Conservation (phyloP, 2,797 vertebrate genomes). For the Rhinatrema bivittatum region DNA sequence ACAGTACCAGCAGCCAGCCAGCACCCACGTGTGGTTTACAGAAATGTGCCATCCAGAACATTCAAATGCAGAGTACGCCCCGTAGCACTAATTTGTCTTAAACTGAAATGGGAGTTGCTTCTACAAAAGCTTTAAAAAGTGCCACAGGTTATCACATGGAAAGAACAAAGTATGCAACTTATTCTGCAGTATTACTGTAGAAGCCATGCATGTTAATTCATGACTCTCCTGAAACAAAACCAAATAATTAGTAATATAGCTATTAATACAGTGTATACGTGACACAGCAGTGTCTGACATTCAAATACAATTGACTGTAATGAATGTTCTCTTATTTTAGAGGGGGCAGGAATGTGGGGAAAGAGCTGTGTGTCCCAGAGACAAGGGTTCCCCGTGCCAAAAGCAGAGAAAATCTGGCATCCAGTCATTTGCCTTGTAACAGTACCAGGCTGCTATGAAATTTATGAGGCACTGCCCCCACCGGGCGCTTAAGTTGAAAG, state of each 20-base stretch:
- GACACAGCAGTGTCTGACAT: not conserved
- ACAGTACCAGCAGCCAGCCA: no score
- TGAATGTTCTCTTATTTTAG: no score
- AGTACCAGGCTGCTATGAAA: conserved; percentile 7
- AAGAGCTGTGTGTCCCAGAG: no score
- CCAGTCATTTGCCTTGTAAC: conserved; percentile 6
- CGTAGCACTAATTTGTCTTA: conserved; percentile 18
- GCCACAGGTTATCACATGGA: conserved; percentile 17
- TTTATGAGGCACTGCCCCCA: not conserved
- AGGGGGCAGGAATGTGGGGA: no score
- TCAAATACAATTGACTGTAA: no score
- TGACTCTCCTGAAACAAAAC: conserved; percentile 21
- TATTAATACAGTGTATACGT: not conserved
- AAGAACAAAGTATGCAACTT: conserved; percentile 16
- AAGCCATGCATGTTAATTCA: conserved; percentile 13
- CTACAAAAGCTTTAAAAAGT: conserved; percentile 9
- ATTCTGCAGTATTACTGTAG: conserved; percentile 14
- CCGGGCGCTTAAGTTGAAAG: conserved; percentile 5
- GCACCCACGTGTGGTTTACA: conserved; percentile 2
- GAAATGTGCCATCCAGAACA: conserved; percentile 19
- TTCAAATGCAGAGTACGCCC: conserved; percentile 5
- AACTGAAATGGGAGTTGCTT: conserved; percentile 17
- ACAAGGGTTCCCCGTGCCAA: conserved; percentile 15
- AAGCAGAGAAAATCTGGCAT: conserved; percentile 5
- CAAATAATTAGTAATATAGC: conserved; percentile 7